These are phyloP conservation scores for Enteromius anoplus DNA, from an alignment of 2,797 vertebrate genomes.

Conservation along the genomic window DNA sequence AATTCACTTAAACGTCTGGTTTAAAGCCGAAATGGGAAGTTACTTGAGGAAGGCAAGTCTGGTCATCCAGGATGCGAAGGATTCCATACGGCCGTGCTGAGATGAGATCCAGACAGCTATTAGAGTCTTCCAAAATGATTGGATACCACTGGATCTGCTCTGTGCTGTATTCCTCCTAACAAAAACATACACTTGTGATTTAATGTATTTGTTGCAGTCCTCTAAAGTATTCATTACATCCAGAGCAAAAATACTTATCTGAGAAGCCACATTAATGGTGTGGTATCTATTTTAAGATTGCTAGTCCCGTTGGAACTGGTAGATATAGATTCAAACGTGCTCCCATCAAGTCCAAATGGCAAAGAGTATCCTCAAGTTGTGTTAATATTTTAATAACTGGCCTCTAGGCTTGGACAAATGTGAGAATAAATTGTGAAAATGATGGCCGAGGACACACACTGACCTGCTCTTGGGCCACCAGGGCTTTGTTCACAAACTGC, in stretches of 20 bases:
- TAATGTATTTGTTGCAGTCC: neutral
- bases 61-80: conserved; percentile 87
- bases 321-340: neutral
- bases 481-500: conserved; percentile 79
- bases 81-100: conserved; percentile 85
- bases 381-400: neutral
- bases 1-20: neutral
- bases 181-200: neutral
- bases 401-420: neutral
- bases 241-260: neutral
- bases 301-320: neutral
- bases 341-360: neutral
- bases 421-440: neutral
- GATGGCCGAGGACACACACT: conserved; percentile 22
- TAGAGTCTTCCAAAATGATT: conserved; percentile 69
- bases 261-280: neutral
- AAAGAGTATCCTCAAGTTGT: neutral
- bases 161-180: conserved; percentile 85
- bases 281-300: neutral
- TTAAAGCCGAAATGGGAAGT: conserved; percentile 21
- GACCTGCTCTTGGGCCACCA: conserved; percentile 90
- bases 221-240: neutral
- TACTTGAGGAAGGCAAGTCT: conserved; percentile 88
- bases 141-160: conserved; percentile 86
- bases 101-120: conserved; percentile 85